Evolutionary conservation across 2,797 vertebrate species (phyloP).

Genomic region (Myotis planiceps): DNA sequence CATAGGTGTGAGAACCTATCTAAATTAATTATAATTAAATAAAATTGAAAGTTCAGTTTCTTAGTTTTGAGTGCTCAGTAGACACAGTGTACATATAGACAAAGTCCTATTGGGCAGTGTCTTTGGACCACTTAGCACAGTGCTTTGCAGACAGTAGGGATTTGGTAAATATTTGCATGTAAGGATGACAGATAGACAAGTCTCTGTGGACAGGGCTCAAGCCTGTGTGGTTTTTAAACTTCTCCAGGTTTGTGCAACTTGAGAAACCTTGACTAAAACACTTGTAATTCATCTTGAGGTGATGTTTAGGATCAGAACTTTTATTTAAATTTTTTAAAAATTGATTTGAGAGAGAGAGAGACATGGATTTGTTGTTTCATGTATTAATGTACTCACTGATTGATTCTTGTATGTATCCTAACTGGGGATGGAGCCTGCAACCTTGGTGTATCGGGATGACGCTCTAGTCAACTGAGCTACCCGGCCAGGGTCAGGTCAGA

Average conservation of each 20-base stretch:
- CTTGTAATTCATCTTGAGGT: not conserved
- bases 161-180: not conserved
- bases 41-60: not conserved
- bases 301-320: not conserved
- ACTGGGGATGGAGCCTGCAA: not conserved
- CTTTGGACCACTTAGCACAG: not conserved
- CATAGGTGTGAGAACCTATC: not conserved
- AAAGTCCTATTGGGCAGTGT: not conserved
- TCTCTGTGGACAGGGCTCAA: not conserved
- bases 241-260: not conserved
- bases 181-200: not conserved
- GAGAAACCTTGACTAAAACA: not conserved
- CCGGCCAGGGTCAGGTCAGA: not conserved
- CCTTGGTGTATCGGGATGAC: not conserved
- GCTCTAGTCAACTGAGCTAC: not conserved
- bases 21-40: not conserved
- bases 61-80: not conserved
- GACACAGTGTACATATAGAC: not conserved
- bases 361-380: not conserved
- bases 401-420: not conserved
- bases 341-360: not conserved
- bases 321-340: not conserved
- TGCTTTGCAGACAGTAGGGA: not conserved
- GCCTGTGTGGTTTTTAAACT: not conserved
- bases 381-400: not conserved